Evolutionary conservation across 2,888 invertebrate species (phyloP).

Genomic region (Aplocera efformata): DNA sequence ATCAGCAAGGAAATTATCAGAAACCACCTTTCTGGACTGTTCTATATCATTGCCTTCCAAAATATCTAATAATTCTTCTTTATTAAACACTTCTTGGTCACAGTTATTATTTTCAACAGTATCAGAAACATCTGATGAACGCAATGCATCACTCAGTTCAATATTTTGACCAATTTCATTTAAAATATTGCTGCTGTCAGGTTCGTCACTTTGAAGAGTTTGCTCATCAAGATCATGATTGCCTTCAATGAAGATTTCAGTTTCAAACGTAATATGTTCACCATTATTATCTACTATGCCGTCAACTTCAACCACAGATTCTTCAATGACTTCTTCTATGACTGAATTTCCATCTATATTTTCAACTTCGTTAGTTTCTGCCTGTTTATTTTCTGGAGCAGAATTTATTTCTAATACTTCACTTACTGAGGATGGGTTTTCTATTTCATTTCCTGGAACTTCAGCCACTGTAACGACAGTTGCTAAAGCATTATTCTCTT

Average conservation of each 20-base stretch:
- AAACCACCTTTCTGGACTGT: conserved; percentile 28
- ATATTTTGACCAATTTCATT: conserved; percentile 62
- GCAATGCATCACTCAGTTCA: conserved; percentile 65
- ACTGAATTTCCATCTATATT: conserved; percentile 13
- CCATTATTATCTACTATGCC: conserved; percentile 30
- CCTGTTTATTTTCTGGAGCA: conserved; percentile 3
- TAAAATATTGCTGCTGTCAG: conserved; percentile 48
- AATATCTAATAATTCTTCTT: conserved; percentile 70
- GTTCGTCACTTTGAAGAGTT: conserved; percentile 31
- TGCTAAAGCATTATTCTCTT: conserved; percentile 17
- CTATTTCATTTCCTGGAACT: not conserved
- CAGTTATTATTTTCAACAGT: conserved; percentile 63
- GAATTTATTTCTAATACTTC: conserved; percentile 9
- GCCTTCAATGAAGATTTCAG: conserved; percentile 66
- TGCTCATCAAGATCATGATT: conserved; percentile 46
- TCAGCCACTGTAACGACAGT: conserved; percentile 7
- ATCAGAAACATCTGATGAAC: conserved; percentile 56
- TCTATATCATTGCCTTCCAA: conserved; percentile 66
- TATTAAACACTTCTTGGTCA: conserved; percentile 69
- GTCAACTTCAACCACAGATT: conserved; percentile 32
- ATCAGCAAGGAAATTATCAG: conserved; percentile 30
- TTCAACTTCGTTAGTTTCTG: conserved; percentile 13
- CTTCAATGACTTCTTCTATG: conserved; percentile 18
- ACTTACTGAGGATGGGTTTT: not conserved
- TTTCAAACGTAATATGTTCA: conserved; percentile 59